A percentile compares a stretch with the other conserved stretches of the same genome.
phyloP scores from a whole-genome alignment of 2,888 invertebrate genomes.

The Ormyrus rosae region DNA sequence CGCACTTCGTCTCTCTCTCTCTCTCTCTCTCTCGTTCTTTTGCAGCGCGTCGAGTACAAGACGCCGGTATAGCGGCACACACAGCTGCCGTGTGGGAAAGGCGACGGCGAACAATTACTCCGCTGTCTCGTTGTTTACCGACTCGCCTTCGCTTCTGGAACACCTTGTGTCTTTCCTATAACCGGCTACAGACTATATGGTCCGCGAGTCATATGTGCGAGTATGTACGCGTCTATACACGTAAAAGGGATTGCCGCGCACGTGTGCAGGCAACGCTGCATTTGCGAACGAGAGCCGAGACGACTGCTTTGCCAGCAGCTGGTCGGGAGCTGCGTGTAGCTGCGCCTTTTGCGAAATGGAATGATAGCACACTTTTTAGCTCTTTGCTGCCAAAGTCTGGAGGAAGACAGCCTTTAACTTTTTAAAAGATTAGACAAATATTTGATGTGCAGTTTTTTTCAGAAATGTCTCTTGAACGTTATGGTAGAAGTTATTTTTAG shows the following conservation, averaged over 20 bases:
- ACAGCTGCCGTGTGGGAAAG: slow-evolving; percentile 49
- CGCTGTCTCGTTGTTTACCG: slow-evolving; percentile 45
- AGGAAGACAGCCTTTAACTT: too few species aligned
- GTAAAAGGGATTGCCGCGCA: neutral
- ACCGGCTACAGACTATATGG: slow-evolving; percentile 9
- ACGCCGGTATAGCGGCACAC: neutral
- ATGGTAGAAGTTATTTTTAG: too few species aligned
- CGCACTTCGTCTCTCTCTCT: slow-evolving; percentile 28
- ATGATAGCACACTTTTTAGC: too few species aligned
- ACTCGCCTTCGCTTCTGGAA: slow-evolving; percentile 37
- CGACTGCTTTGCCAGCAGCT: too few species aligned
- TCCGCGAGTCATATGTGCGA: neutral
- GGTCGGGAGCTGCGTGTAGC: too few species aligned
- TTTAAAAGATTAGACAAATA: too few species aligned
- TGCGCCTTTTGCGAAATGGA: too few species aligned
- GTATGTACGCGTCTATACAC: neutral
- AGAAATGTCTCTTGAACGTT: too few species aligned
- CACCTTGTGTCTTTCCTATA: slow-evolving; percentile 47
- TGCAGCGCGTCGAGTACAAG: neutral
- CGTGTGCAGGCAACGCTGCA: neutral
- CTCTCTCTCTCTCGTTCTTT: slow-evolving; percentile 17
- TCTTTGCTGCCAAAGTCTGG: too few species aligned
- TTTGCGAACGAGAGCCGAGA: too few species aligned
- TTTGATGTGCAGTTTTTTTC: too few species aligned
- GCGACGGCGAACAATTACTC: slow-evolving; percentile 48